A percentile compares a stretch with the other conserved stretches of the same genome.
phyloP scores from a whole-genome alignment of 2,797 vertebrate species.

The Meda fulgida region DNA sequence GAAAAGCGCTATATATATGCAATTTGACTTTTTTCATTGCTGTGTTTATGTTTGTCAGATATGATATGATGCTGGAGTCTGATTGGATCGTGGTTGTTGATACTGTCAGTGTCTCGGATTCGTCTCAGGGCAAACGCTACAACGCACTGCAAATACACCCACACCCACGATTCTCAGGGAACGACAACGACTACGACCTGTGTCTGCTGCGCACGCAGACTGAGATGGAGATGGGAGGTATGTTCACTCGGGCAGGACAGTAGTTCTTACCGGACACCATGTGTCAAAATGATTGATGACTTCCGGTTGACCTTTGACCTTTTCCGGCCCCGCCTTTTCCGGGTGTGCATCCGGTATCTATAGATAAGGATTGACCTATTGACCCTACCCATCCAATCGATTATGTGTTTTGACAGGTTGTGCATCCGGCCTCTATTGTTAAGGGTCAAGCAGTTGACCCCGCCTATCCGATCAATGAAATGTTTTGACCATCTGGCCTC shows the following conservation, averaged over 20 bases:
- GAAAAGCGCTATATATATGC: neutral
- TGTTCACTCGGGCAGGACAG: neutral
- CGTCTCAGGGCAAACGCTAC: slow-evolving; percentile 68
- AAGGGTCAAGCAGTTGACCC: too few relatives aligned
- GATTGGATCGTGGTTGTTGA: slow-evolving; percentile 77
- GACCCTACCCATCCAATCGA: too few relatives aligned
- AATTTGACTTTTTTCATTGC: neutral
- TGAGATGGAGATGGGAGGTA: slow-evolving; percentile 71
- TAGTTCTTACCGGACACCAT: too few relatives aligned
- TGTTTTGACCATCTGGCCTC: too few relatives aligned
- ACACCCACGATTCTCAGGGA: slow-evolving; percentile 71
- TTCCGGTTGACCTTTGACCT: too few relatives aligned
- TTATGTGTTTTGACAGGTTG: too few relatives aligned
- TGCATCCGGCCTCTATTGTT: too few relatives aligned
- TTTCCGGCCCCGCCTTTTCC: too few relatives aligned
- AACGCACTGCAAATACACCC: slow-evolving; percentile 67
- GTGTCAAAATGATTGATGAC: too few relatives aligned
- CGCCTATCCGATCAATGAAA: too few relatives aligned
- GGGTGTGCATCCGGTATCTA: too few relatives aligned
- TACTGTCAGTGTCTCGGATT: slow-evolving; percentile 64
- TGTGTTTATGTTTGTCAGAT: slow-evolving; percentile 61
- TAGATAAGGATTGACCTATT: too few relatives aligned
- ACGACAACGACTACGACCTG: slow-evolving; percentile 80
- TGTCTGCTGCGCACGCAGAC: slow-evolving; percentile 76
- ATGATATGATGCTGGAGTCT: slow-evolving; percentile 63